Evolutionary conservation across 2,797 vertebrate genomes (phyloP), one percentile per base, ranked within the genome.

Genomic region (Mormyrops boulengeri): DNA sequence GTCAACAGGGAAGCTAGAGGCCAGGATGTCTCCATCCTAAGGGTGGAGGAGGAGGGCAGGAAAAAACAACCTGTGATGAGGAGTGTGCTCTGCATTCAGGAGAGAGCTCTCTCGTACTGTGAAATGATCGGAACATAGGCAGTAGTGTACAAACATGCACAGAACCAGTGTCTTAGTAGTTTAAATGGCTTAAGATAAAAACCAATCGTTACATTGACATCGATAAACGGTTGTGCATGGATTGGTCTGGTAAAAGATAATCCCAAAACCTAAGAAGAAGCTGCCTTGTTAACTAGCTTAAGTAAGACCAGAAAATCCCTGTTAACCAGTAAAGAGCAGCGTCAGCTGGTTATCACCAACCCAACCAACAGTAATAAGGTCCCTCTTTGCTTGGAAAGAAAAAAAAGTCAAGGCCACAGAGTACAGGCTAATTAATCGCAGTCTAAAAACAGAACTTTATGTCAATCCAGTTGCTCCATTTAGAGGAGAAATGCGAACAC

Each of bases 1-100:
- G 92, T 99, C 98, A 92, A 98, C 95, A 85, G 98, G 97, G 93
- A 99, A 99, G 94, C 94, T 97, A 94, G 99, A 99, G 89, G 99
- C 98, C 95, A 99, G 94, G 94, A 99, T 98, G 94, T 99, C 99
- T 94, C 98, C 98, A 96, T 99, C 98, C 99, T 99, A 93, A 88
- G 91, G 49, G 93, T 34, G 94, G 19, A 90, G 87, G 92, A 0
- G 88, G 19, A 77, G 26, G n/a, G 0, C 12, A 0, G 1, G 22
- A 0, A 0, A 38, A 11, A 0, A 38, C 1, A 47, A 88, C 62
- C 0, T 0, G 0, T 22, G 17, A 2, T 9, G 22, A 38, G 49
- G 55, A 50, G 19, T 85, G 47, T 84, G 44, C 80, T 11, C 41
- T 8, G 8, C 7, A 14, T 9, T 49, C 69, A 49, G 41, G 41